Conservation (phyloP, 2,113 vertebrate genomes). For the Sula dactylatra region DNA sequence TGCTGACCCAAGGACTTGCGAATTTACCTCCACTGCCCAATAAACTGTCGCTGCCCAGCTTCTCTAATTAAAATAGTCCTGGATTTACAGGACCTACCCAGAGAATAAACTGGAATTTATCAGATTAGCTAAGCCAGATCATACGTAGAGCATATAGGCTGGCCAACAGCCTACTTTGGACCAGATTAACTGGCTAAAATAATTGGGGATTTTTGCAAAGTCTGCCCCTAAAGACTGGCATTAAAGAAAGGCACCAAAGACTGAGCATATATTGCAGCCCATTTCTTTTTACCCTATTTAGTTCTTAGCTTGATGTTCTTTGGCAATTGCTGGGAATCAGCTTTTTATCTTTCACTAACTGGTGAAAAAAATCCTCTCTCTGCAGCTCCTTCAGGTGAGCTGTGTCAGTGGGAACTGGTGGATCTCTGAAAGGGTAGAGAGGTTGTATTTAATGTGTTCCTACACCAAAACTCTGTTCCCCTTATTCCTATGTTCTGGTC, state of each 20-base stretch:
- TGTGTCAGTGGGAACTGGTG: background rate
- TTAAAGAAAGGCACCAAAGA: slow-evolving; percentile 54
- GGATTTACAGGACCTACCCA: slow-evolving; percentile 64
- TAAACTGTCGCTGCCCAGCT: slow-evolving; percentile 40
- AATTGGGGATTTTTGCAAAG: slow-evolving; percentile 70
- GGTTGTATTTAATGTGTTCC: background rate
- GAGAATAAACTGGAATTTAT: slow-evolving; percentile 68
- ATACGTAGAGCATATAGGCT: slow-evolving; percentile 48
- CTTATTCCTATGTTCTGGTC: background rate
- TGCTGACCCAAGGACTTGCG: slow-evolving; percentile 1
- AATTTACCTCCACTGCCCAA: slow-evolving; percentile 61
- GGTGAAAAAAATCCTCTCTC: background rate
- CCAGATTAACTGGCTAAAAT: slow-evolving; percentile 70
- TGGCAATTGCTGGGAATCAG: slow-evolving; percentile 6
- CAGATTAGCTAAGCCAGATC: slow-evolving; percentile 68
- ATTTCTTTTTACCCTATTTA: slow-evolving; percentile 42
- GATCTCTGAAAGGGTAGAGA: background rate
- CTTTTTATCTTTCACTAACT: slow-evolving; percentile 21
- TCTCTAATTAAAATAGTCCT: slow-evolving; percentile 70
- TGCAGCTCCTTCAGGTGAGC: background rate
- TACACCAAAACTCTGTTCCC: background rate
- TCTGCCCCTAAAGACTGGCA: slow-evolving; percentile 64
- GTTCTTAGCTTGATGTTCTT: slow-evolving; percentile 37
- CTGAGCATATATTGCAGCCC: slow-evolving; percentile 24
- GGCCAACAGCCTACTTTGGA: slow-evolving; percentile 68